Percentiles rank a stretch among this genome's conserved stretches.
Evolutionary conservation across 2,888 invertebrate species (phyloP).

Genomic region (Drosophila ezoana): DNA sequence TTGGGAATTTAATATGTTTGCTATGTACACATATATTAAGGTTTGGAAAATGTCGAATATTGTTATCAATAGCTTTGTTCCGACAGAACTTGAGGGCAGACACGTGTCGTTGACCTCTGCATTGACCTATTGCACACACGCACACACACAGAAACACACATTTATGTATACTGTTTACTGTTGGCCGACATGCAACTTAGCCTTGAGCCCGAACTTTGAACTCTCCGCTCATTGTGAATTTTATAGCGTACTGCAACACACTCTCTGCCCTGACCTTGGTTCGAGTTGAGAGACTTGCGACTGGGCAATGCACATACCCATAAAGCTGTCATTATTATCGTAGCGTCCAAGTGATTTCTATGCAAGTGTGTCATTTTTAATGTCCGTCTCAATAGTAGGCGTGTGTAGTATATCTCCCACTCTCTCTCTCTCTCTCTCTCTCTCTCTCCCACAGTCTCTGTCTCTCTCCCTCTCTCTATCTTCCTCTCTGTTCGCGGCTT

Average conservation of each 20-base stretch:
- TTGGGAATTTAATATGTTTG: background rate
- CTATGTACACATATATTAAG: background rate
- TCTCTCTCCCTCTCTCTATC: background rate
- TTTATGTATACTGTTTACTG: background rate
- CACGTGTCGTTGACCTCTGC: constrained; percentile 32
- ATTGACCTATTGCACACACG: constrained; percentile 15
- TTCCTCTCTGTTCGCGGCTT: constrained; percentile 33
- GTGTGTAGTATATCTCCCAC: background rate
- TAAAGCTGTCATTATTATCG: constrained; percentile 61
- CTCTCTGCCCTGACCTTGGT: constrained; percentile 33
- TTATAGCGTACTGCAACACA: background rate
- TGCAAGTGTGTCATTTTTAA: constrained; percentile 32
- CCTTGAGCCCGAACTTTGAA: constrained; percentile 56
- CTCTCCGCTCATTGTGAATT: constrained; percentile 22
- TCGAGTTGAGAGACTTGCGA: constrained; percentile 10
- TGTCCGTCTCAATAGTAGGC: constrained; percentile 20
- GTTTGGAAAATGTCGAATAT: too few species aligned
- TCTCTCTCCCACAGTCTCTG: background rate
- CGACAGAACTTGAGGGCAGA: background rate
- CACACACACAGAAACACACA: background rate
- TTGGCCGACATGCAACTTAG: constrained; percentile 9
- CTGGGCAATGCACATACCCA: constrained; percentile 50
- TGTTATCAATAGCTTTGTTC: background rate
- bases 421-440: constrained; percentile 3
- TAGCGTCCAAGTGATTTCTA: constrained; percentile 20